phyloP scores from a whole-genome alignment of 2,888 invertebrate genomes.

The Cantharis lateralis region DNA sequence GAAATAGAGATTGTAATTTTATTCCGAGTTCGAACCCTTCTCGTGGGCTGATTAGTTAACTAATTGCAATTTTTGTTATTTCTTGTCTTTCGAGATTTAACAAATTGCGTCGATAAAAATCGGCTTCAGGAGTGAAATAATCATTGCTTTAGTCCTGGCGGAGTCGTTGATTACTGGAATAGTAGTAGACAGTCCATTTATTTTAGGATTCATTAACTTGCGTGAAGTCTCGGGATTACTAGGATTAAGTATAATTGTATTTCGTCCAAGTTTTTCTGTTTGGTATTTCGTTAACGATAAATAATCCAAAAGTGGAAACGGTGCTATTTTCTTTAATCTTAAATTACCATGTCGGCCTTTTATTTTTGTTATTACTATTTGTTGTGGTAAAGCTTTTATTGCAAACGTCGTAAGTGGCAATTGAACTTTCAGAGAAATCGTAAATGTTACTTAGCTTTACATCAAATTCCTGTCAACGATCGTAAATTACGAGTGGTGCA shows the following conservation, averaged over 20 bases:
- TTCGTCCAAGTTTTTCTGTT: not conserved
- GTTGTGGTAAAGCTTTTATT: not conserved
- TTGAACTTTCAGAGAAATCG: slow-evolving; percentile 14
- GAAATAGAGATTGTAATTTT: not conserved
- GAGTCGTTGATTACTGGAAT: slow-evolving; percentile 14
- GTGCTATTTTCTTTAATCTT: not conserved
- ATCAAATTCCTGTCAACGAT: slow-evolving; percentile 14
- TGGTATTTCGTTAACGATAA: not conserved
- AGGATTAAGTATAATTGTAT: not conserved
- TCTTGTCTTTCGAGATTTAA: not conserved
- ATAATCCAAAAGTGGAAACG: not conserved
- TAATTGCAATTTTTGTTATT: not conserved
- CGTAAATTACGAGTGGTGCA: slow-evolving; percentile 24
- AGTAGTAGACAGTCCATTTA: slow-evolving; percentile 21
- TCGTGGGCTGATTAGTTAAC: not conserved
- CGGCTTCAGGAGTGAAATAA: slow-evolving; percentile 15
- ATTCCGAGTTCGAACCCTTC: not conserved
- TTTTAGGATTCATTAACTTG: slow-evolving; percentile 15
- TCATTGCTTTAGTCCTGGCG: slow-evolving; percentile 18
- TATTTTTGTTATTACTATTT: not conserved
- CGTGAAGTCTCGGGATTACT: slow-evolving; percentile 8
- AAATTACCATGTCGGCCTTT: not conserved
- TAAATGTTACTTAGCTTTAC: slow-evolving; percentile 17
- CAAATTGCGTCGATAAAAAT: slow-evolving; percentile 5
- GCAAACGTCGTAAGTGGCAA: not conserved